phyloP scores from a whole-genome alignment of 2,797 vertebrate genomes.

The Falco rusticolus region DNA sequence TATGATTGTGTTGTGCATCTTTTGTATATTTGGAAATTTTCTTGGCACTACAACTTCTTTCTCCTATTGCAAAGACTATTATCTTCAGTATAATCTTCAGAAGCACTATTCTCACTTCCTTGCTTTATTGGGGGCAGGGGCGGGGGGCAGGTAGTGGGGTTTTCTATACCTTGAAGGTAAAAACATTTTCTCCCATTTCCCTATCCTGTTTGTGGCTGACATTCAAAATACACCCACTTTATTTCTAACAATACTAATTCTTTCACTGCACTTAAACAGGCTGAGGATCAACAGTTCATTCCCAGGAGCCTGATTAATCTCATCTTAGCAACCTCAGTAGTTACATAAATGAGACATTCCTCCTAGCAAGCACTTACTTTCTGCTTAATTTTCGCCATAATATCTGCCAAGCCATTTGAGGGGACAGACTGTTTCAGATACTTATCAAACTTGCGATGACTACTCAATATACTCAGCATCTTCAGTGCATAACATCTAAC shows the following conservation, averaged over 20 bases:
- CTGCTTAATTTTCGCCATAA: conserved; percentile 69
- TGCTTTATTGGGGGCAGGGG: background rate
- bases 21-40: background rate
- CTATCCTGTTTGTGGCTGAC: background rate
- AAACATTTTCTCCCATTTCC: background rate
- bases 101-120: background rate
- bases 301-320: background rate
- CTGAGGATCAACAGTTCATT: background rate
- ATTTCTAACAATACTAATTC: background rate
- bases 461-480: conserved; percentile 73
- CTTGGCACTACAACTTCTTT: background rate
- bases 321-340: background rate
- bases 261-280: background rate
- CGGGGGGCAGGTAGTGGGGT: accelerated
- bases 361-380: conserved; percentile 47
- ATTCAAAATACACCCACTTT: background rate
- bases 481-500: conserved; percentile 71
- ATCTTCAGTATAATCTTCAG: background rate
- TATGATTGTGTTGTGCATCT: background rate
- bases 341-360: background rate
- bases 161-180: background rate
- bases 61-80: background rate
- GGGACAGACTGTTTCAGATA: conserved; percentile 66
- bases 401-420: conserved; percentile 56
- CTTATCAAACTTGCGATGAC: conserved; percentile 47